Evolutionary conservation across 2,797 vertebrate genomes (phyloP).

Genomic region (Sebastolobus altivelis): DNA sequence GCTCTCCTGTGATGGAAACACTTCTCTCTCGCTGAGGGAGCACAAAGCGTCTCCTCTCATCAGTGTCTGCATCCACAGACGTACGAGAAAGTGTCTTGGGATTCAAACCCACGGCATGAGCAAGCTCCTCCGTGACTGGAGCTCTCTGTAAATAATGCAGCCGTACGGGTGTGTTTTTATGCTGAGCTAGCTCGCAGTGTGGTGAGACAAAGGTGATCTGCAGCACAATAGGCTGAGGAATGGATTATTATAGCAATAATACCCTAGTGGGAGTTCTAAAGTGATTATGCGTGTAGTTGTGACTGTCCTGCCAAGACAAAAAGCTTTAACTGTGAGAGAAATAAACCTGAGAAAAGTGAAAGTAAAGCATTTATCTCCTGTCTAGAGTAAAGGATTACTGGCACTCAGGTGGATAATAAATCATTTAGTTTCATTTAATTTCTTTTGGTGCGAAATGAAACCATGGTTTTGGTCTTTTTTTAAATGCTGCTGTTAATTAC

Average conservation of each 20-base stretch:
- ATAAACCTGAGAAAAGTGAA: constrained; percentile 9
- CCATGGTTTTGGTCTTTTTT: neutral
- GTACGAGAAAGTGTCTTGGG: constrained; percentile 1
- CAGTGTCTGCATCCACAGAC: constrained; percentile 14
- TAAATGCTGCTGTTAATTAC: neutral
- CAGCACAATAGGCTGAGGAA: constrained; percentile 31
- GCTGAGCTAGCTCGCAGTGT: constrained; percentile 22
- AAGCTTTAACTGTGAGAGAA: constrained; percentile 1
- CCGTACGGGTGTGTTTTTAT: constrained; percentile 16
- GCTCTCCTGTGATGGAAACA: constrained; percentile 34
- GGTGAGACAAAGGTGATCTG: constrained; percentile 42
- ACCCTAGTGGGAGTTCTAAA: constrained; percentile 26
- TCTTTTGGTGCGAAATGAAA: neutral
- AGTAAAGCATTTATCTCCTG: constrained; percentile 17
- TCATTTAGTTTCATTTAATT: constrained; percentile 11
- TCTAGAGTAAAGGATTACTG: neutral
- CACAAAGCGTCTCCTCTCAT: constrained; percentile 17
- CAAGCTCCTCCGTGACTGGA: constrained; percentile 18
- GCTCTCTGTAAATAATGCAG: constrained; percentile 34
- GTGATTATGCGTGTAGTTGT: constrained; percentile 9
- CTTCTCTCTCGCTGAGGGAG: constrained; percentile 14
- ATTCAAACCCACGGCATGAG: constrained; percentile 41
- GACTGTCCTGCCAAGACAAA: constrained; percentile 28
- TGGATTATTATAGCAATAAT: constrained; percentile 46
- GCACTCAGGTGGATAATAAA: constrained; percentile 8